Evolutionary conservation across 2,113 vertebrate species (phyloP), one percentile per base, ranked within the genome.

Genomic region (Cynocephalus volans): DNA sequence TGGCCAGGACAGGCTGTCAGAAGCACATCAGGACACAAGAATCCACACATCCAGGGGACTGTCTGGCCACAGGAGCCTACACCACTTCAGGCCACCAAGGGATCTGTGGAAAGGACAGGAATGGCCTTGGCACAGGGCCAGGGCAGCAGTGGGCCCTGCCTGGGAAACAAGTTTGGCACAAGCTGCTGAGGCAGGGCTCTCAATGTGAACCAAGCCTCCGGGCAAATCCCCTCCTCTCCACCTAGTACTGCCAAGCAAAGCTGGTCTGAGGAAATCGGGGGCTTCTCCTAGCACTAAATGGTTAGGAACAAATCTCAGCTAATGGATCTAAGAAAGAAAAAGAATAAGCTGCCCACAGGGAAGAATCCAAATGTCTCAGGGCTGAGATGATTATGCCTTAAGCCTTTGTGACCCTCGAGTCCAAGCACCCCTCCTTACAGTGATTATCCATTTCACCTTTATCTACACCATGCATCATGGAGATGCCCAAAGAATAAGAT

Each of bases 381-480:
- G 41, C 80, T 0, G 13, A 36, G 56, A 72, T 0, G 1, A 21
- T 9, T 36, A n/a, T 1, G 13, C 23, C 56, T 8, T 9, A 56
- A 67, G 62, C 77, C 14, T 28, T 14, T 15, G 31, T 2, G 14
- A n/a, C 21, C 5, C 12, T 79, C 50, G 19, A 26, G 26, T 11
- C 33, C 23, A n/a, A 64, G 52, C 14, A 6, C 31, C 4, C 21
- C 26, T 72, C 86, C 83, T 65, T 12, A 36, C 21, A 0, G 13
- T 36, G 36, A 24, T 76, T 15, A 4, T 8, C 33, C 6, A 1
- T 41, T 19, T n/a, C 58, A 18, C n/a, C 45, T 67, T 52, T 2
- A 13, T 1, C 9, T 1, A 24, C 26, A 1, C 33, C 50, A 3
- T 1, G 36, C 64, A 3, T 1, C 11, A 13, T 5, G 12, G 67